Base-by-base conservation (phyloP, 2,888 invertebrate genomes). In the Drosophila limbata region DNA sequence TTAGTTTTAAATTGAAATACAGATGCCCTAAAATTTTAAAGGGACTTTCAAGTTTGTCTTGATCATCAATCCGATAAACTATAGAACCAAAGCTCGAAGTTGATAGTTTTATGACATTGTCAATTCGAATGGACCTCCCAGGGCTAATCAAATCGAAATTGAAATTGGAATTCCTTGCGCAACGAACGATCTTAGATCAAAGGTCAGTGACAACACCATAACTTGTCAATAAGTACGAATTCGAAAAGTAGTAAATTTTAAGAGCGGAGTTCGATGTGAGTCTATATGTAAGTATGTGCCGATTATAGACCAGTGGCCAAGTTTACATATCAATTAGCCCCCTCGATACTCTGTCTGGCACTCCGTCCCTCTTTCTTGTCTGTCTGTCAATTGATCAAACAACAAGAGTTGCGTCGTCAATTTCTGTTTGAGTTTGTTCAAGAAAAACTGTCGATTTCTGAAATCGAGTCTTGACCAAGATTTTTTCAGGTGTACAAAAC, bases 311-410 rank as follows among this genome's bases (percentile, higher is more conserved):
- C 79, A 42, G 65, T 52, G 53, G 62, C 68, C 56, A 69, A 72
- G 84, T 68, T 50, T 64, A 86, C 88, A 88, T 88, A 83, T 61
- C 80, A 83, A 85, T 88, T 83, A 85, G 83, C 50, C 47, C 33
- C 35, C 28, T 17, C 57, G 1, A 25, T 21, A 17, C 31, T 19
- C 25, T 39, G 13, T 13, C 17, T 17, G 19, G 5, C 48, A n/a
- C 19, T 31, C 21, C 39, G 44, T 25, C 40, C 35, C 15, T 11
- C 47, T 42, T n/a, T n/a, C n/a, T n/a, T 10, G 45, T 31, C 37
- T 37, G 15, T 10, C 15, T 8, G 19, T 25, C 45, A 9, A 42
- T 40, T 73, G 60, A 45, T 39, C 53, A 48, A 61, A 52, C 56
- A 62, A 28, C 56, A 51, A 45, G 37, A 45, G 13, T 44, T 33